Percentiles rank a stretch among this genome's conserved stretches.
These are phyloP conservation scores for Porites rus DNA, from an alignment of 92 coral and sea anemone species.

Conservation along the genomic window DNA sequence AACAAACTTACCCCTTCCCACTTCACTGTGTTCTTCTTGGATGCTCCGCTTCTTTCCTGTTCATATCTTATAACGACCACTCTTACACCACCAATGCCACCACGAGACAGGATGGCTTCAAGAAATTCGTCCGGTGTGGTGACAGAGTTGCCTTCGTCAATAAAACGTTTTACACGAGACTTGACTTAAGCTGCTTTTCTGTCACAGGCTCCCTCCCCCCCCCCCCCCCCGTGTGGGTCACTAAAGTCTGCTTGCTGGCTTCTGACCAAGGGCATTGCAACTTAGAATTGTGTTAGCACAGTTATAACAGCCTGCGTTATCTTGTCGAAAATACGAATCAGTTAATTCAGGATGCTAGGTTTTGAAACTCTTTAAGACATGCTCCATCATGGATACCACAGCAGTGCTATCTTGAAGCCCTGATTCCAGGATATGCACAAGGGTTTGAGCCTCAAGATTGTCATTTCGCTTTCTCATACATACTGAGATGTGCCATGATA, in stretches of 20 bases:
- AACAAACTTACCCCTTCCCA: slow-evolving; percentile 40
- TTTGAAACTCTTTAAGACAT: slow-evolving; percentile 33
- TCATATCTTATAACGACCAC: slow-evolving; percentile 24
- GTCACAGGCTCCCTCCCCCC: slow-evolving; percentile 49
- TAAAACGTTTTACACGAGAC: slow-evolving; percentile 30
- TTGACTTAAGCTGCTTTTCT: slow-evolving; percentile 52
- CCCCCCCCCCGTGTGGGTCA: slow-evolving; percentile 45
- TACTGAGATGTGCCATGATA: neutral
- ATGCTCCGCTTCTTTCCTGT: neutral
- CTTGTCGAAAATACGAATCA: slow-evolving; percentile 52
- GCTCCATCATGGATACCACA: slow-evolving; percentile 56
- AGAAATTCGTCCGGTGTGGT: slow-evolving; percentile 29
- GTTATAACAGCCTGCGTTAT: slow-evolving; percentile 62
- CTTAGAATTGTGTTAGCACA: slow-evolving; percentile 18
- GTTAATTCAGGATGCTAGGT: slow-evolving; percentile 57
- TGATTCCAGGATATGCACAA: slow-evolving; percentile 56
- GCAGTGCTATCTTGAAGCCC: slow-evolving; percentile 54
- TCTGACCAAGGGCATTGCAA: slow-evolving; percentile 10
- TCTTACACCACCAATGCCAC: slow-evolving; percentile 44
- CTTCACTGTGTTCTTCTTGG: neutral
- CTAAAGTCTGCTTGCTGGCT: slow-evolving; percentile 42
- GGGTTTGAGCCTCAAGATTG: slow-evolving; percentile 34
- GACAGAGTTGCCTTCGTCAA: slow-evolving; percentile 36
- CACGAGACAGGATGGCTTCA: slow-evolving; percentile 40
- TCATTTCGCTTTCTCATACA: neutral